These are phyloP conservation scores for Teleogryllus occipitalis DNA, from an alignment of 1,140 invertebrate genomes.

Conservation along the genomic window DNA sequence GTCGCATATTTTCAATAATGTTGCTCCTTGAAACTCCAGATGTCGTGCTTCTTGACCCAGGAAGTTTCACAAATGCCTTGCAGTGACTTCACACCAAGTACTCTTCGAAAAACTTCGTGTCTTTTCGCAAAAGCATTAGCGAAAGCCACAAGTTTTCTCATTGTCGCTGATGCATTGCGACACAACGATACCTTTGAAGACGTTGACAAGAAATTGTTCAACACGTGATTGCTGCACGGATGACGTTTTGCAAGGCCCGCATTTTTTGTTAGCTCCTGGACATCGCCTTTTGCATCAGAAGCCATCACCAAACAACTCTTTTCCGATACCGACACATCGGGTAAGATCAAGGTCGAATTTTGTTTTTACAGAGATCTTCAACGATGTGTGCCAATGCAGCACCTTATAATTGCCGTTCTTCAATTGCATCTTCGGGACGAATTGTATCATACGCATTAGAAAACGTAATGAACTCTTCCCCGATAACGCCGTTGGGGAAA, in stretches of 20 bases:
- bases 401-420: no score
- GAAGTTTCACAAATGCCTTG: slow-evolving; percentile 27
- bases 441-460: no score
- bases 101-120: slow-evolving; percentile 14
- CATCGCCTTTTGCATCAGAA: slow-evolving; percentile 21
- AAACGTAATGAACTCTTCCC: no score
- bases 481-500: no score
- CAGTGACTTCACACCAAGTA: slow-evolving; percentile 17
- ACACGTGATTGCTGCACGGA: slow-evolving; percentile 27
- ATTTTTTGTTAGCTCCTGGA: slow-evolving; percentile 22
- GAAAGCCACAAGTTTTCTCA: slow-evolving; percentile 29
- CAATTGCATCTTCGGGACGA: no score
- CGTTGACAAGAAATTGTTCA: slow-evolving; percentile 27
- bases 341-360: no score
- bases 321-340: slow-evolving; percentile 22
- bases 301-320: slow-evolving; percentile 28
- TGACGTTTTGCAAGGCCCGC: slow-evolving; percentile 24
- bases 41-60: slow-evolving; percentile 26
- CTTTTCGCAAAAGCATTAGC: slow-evolving; percentile 27
- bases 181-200: slow-evolving; percentile 23
- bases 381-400: no score
- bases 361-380: no score
- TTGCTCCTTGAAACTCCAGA: slow-evolving; percentile 25
- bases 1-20: slow-evolving; percentile 21
- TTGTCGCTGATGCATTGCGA: slow-evolving; percentile 26